phyloP scores from a whole-genome alignment of 2,797 vertebrate species.

The Typhlichthys eigenmanni region DNA sequence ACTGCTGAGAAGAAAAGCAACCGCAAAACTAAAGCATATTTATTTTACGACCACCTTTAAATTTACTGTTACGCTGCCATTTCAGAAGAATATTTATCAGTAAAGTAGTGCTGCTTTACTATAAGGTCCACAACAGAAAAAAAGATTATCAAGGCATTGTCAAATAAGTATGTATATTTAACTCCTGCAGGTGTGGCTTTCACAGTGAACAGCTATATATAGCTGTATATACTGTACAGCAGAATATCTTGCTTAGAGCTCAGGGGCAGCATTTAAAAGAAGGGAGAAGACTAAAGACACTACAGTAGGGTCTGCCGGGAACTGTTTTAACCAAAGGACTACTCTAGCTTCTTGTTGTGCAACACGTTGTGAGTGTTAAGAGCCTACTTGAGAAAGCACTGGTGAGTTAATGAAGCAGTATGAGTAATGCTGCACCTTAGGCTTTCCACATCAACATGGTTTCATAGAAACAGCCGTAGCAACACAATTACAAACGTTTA shows the following conservation, averaged over 20 bases:
- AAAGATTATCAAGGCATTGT: constrained; percentile 18
- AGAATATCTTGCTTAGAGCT: constrained; percentile 1
- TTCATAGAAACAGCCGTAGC: too few relatives aligned
- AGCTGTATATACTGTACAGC: neutral
- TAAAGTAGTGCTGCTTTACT: constrained; percentile 36
- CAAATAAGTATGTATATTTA: constrained; percentile 19
- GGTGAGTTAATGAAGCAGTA: neutral
- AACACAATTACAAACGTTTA: too few relatives aligned
- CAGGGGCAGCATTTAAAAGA: constrained; percentile 10
- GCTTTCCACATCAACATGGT: too few relatives aligned
- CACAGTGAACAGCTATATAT: neutral
- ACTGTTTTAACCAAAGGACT: constrained; percentile 21
- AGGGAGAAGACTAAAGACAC: constrained; percentile 33
- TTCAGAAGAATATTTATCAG: constrained; percentile 52
- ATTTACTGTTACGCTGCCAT: constrained; percentile 52
- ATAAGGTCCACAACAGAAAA: constrained; percentile 32
- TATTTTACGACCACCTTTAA: constrained; percentile 61
- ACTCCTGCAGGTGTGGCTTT: constrained; percentile 5
- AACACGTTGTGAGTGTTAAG: constrained; percentile 8
- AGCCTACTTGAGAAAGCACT: neutral
- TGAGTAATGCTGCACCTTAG: too few relatives aligned
- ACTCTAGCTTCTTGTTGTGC: constrained; percentile 4
- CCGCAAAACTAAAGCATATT: constrained; percentile 66
- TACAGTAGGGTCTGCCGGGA: constrained; percentile 37
- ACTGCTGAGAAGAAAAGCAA: constrained; percentile 57